Base-by-base conservation (phyloP, 2,888 invertebrate genomes). In the Drosophila anomalipes region DNA sequence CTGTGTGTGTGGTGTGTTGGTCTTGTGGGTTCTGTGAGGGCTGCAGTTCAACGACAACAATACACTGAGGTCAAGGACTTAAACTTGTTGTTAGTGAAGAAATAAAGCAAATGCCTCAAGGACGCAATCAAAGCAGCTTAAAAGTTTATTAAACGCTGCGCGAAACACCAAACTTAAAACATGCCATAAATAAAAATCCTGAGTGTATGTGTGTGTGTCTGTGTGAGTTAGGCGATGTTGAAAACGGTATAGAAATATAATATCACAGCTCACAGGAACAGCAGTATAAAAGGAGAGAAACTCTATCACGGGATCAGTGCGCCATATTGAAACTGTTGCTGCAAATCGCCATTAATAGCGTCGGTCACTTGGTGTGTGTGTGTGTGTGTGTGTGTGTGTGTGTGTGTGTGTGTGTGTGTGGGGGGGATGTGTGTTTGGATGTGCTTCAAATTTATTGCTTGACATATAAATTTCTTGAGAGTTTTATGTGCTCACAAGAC, bases 281-380 rank as follows among this genome's bases (percentile, higher is more conserved):
- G 12, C 44, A 44, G 30, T 39, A 53, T 22, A 22, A 22, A 35
- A 28, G 28, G 12, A 53, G 68, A 12, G 22, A 33, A 58, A 32
- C 41, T 39, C 61, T 71, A 88, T 80, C 70, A 60, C 64, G 44
- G 39, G 79, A 79, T 81, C 82, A 70, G 60, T 47, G 59, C 44
- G 64, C 72, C 74, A 82, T 85, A 83, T 85, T 76, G 84, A 76
- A 85, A 76, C 84, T 83, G 81, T 83, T 81, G 75, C 81, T 81
- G 68, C 65, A 47, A 70, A 70, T 51, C 71, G 84, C 71, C 59
- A 81, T 83, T 83, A 85, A 89, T 77, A 86, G 73, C 70, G 62
- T 58, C 59, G 67, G 70, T 61, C 59, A 59, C 75, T 63, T 49
- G 26, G 12, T 47, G 30, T 35, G n/a, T 37, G 54, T 41, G 51